These are phyloP conservation scores for Dynastes grantii DNA, from an alignment of 2,888 invertebrate genomes.

Conservation along the genomic window DNA sequence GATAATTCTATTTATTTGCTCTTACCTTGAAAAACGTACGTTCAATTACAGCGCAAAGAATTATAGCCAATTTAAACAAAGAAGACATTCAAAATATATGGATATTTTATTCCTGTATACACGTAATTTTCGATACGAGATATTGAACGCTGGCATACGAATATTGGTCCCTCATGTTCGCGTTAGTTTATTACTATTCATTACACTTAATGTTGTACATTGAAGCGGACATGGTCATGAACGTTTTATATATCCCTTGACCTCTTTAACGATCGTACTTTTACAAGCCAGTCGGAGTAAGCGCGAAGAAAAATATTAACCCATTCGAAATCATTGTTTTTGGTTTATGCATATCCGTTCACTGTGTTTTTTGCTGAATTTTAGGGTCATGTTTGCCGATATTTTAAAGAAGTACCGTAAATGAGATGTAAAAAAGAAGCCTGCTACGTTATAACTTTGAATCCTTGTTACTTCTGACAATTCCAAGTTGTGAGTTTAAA, in stretches of 20 bases:
- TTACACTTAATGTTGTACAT: slow-evolving; percentile 3
- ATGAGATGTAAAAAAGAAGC: not conserved
- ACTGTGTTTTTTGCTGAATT: not conserved
- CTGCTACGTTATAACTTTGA: not conserved
- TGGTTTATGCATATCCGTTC: not conserved
- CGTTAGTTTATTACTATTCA: not conserved
- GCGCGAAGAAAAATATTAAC: not conserved
- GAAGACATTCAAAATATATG: too few species aligned
- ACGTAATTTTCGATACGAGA: too few species aligned
- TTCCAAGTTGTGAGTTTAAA: not conserved
- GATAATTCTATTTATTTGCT: too few species aligned
- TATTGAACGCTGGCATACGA: too few species aligned
- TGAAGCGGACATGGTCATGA: slow-evolving; percentile 5
- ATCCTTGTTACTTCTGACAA: not conserved
- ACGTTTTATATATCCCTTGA: not conserved
- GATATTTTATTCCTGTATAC: too few species aligned
- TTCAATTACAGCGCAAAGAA: too few species aligned
- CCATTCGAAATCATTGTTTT: not conserved
- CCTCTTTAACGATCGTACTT: slow-evolving; percentile 5
- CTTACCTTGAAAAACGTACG: too few species aligned
- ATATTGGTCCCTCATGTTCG: too few species aligned
- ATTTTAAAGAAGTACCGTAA: not conserved
- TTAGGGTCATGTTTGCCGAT: not conserved
- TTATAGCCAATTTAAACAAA: too few species aligned
- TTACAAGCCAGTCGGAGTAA: slow-evolving; percentile 2